Base-by-base conservation (phyloP, 2,113 vertebrate species). In the Lophotis ruficrista region DNA sequence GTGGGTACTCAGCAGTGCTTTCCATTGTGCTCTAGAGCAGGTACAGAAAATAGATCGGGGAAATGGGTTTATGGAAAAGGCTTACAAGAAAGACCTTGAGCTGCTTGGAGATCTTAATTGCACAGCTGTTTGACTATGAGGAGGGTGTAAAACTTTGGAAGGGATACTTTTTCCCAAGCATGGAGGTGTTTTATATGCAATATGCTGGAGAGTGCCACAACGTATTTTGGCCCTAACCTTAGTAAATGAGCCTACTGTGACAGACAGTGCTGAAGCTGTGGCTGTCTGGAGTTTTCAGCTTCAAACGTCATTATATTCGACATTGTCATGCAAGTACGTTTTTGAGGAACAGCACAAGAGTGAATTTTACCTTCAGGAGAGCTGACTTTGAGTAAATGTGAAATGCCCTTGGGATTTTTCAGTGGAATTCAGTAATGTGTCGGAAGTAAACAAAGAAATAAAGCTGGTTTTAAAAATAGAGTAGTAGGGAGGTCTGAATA, bases 391-490 rank as follows among this genome's bases (percentile, higher is more conserved):
- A 71, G 68, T 70, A 78, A 84, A 87, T 68, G 35, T 87, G 70
- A 94, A 94, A 79, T 83, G 41, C 93, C 45, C 73, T 30, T 41
- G 73, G 81, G 94, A 95, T 64, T 91, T 69, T 83, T 85, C 61
- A 27, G 41, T 79, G 65, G 43, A 56, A 84, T 79, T 84, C 57
- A 84, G 87, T 82, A 79, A 64, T 37, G 27, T 70, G 31, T 57
- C 81, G 45, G 48, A 68, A 91, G 76, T 76, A 86, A 96, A 51
- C 82, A 84, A 77, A 78, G 81, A 58, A 84, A 91, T 65, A 82
- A 91, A 84, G 18, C 21, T 73, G 25, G 17, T 73, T 90, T 60
- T 82, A 61, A 68, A 87, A 86, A 61, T 2, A 69, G 35, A 83
- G 30, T 10, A 10, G 61, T 45, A 61, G 33, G 19, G 48, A 58